Percentiles rank a stretch among this genome's conserved stretches.
phyloP scores from a whole-genome alignment of 1,140 invertebrate genomes.

The Dolichoris vasculosae region DNA sequence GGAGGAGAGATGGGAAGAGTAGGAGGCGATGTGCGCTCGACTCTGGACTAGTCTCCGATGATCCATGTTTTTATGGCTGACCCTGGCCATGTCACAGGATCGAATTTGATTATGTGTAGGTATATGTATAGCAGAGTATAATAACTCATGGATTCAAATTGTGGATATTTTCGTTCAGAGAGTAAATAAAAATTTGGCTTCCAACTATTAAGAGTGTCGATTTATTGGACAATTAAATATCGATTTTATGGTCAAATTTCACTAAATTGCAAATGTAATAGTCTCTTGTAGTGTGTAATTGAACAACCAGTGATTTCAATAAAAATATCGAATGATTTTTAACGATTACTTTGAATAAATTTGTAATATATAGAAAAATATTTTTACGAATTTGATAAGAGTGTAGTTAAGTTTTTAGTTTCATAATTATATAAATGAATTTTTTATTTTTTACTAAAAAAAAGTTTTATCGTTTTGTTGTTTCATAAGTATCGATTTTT shows the following conservation, averaged over 20 bases:
- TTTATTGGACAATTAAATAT: neutral
- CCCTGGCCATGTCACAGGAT: neutral
- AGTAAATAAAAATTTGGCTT: neutral
- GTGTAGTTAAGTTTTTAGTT: too few species aligned
- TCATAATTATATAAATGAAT: too few species aligned
- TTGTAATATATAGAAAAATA: too few species aligned
- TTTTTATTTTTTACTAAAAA: too few species aligned
- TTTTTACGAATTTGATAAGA: too few species aligned
- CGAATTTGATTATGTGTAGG: neutral
- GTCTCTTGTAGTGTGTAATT: neutral
- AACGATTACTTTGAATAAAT: too few species aligned
- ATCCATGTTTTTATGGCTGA: slow-evolving; percentile 11
- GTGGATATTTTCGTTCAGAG: neutral
- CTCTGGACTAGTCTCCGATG: slow-evolving; percentile 3
- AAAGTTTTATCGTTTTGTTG: too few species aligned
- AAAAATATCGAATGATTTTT: too few species aligned
- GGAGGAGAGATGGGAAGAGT: neutral
- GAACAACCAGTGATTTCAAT: too few species aligned
- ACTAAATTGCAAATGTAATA: neutral
- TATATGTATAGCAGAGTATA: too few species aligned
- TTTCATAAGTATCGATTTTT: too few species aligned
- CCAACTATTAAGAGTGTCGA: neutral
- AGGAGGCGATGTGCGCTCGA: neutral
- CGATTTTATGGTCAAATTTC: neutral
- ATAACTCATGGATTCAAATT: neutral